Evolutionary conservation across 2,797 vertebrate species (phyloP), one percentile per base, ranked within the genome.

Genomic region (Anabas testudineus): DNA sequence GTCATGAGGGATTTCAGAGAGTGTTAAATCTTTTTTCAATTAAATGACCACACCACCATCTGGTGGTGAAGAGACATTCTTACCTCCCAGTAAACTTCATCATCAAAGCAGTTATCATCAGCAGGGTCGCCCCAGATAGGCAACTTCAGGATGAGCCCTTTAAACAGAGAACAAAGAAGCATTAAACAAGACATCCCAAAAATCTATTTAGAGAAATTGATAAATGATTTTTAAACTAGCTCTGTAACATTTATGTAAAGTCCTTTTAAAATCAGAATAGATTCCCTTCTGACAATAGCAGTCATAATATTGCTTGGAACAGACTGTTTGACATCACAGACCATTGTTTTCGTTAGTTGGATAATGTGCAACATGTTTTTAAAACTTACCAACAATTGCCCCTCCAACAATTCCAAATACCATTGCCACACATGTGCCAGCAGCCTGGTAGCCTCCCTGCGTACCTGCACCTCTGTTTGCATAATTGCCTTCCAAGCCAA

Each of bases 1-100:
- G 13, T 5, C 9, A 30, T 16, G n/a, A 53, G 8, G n/a, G 0
- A 21, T 57, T 26, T 71, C 7, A 66, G 15, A 13, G 18, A 14
- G 9, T 3, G n/a, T 5, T 14, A n/a, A 43, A 26, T 14, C 0
- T 10, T 43, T 49, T 39, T 36, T 26, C 7, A 2, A 2, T 28
- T 16, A 28, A 28, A 63, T 37, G 42, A 15, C 14, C 55, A 72
- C 14, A 49, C 0, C 49, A 22, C 67, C 82, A 76, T 75, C 81
- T 88, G 63, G 74, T 78, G 86, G 70, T 51, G 2, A 43, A 37
- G 51, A 62, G 34, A 7, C 22, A 7, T 24, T 5, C 93, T 94
- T 77, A 98, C 97, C 96, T 98, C 96, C 97, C 98, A 99, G 84
- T 99, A 99, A 15, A 95, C 76, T 4, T 90, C 94, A 78, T 99